These are phyloP conservation scores for Xestoiulus laeticollis DNA, from an alignment of 2,888 invertebrate species.

Conservation along the genomic window DNA sequence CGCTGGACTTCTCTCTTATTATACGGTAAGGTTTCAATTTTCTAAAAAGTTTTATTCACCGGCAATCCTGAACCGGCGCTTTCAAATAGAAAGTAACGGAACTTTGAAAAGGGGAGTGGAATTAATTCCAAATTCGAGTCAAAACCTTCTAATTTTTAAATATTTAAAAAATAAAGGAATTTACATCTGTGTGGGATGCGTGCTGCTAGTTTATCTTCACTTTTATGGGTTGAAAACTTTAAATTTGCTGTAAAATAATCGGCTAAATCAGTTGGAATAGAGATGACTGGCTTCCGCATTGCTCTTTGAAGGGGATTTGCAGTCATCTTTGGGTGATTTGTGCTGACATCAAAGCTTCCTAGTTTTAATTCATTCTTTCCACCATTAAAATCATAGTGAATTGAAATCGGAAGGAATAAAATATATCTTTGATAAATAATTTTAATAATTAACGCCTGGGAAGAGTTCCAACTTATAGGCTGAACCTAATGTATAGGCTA, in stretches of 20 bases:
- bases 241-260: not conserved
- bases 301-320: not conserved
- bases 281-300: not conserved
- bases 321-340: not conserved
- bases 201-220: not conserved
- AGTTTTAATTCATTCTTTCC: not conserved
- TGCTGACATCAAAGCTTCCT: not conserved
- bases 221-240: not conserved
- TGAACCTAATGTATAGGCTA: no score
- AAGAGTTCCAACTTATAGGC: no score
- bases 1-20: constrained; percentile 94
- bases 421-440: no score
- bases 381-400: no score
- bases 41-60: not conserved
- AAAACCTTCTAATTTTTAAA: not conserved
- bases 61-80: not conserved
- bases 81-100: not conserved
- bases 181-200: not conserved
- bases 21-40: constrained; percentile 79
- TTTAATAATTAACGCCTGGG: no score
- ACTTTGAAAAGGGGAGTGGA: not conserved
- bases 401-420: no score
- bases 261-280: not conserved
- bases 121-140: not conserved
- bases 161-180: not conserved